A percentile compares a stretch with the other conserved stretches of the same genome.
Evolutionary conservation across 2,888 invertebrate species (phyloP).

Genomic region (Julus scanicus): DNA sequence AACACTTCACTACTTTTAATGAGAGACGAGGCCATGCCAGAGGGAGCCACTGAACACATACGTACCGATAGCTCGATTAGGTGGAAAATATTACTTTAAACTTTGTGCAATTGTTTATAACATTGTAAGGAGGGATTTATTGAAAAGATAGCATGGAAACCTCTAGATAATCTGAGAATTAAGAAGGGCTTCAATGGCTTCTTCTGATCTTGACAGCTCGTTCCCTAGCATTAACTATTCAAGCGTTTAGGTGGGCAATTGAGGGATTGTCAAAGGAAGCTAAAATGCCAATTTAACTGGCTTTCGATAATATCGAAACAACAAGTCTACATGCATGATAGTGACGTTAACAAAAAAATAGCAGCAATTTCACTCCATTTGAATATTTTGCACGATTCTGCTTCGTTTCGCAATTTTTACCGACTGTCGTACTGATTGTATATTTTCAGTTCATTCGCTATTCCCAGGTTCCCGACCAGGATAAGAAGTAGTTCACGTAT

Average conservation of each 20-base stretch:
- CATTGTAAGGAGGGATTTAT: no score
- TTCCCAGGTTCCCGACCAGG: neutral
- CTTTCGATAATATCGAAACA: neutral
- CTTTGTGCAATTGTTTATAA: no score
- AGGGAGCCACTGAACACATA: neutral
- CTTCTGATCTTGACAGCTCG: neutral
- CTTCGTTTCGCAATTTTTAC: neutral
- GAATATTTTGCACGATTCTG: constrained; percentile 18
- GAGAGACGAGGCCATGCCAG: neutral
- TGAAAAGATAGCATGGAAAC: no score
- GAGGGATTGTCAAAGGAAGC: neutral
- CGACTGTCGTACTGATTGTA: neutral
- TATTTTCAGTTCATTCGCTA: neutral
- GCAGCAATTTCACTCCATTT: neutral
- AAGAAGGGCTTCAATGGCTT: neutral
- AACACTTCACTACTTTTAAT: constrained; percentile 2
- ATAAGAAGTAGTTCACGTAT: neutral
- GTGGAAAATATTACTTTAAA: no score
- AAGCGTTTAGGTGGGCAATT: constrained; percentile 17
- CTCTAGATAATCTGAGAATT: no score
- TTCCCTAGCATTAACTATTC: neutral
- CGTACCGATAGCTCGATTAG: no score
- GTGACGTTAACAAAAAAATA: constrained; percentile 41
- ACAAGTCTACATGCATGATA: constrained; percentile 40
- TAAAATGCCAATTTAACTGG: constrained; percentile 3